A percentile compares a stretch with the other conserved stretches of the same genome.
phyloP scores from a whole-genome alignment of 2,888 invertebrate species.

The Eurois occulta region DNA sequence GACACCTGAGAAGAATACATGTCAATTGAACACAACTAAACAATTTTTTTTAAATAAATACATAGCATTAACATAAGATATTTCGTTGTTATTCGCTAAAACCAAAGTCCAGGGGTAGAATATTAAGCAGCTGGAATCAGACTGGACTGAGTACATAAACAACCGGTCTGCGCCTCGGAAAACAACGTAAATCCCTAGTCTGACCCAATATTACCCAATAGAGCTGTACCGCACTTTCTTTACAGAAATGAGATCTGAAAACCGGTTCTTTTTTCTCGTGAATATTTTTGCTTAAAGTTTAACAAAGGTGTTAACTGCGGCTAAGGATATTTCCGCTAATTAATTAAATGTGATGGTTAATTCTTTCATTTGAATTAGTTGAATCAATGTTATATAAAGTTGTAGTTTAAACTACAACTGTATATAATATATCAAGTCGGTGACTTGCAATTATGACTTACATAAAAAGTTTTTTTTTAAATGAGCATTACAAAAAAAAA shows the following conservation, averaged over 20 bases:
- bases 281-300: not conserved
- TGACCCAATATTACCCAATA: constrained; percentile 19
- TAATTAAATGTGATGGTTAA: not conserved
- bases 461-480: too few species aligned
- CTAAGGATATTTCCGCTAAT: not conserved
- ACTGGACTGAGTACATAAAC: constrained; percentile 44
- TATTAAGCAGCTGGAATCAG: constrained; percentile 41
- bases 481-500: not conserved
- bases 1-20: not conserved
- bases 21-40: not conserved
- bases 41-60: not conserved
- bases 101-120: constrained; percentile 28
- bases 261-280: not conserved
- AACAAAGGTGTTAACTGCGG: not conserved
- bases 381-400: not conserved
- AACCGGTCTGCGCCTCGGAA: not conserved
- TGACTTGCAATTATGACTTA: not conserved
- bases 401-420: not conserved
- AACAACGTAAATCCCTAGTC: constrained; percentile 28
- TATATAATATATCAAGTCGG: too few species aligned
- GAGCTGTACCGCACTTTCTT: constrained; percentile 8
- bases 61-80: not conserved
- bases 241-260: constrained; percentile 4
- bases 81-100: constrained; percentile 11
- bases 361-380: not conserved